Base-by-base conservation (phyloP, 1,140 invertebrate species). In the Akabosia matsudoensis region DNA sequence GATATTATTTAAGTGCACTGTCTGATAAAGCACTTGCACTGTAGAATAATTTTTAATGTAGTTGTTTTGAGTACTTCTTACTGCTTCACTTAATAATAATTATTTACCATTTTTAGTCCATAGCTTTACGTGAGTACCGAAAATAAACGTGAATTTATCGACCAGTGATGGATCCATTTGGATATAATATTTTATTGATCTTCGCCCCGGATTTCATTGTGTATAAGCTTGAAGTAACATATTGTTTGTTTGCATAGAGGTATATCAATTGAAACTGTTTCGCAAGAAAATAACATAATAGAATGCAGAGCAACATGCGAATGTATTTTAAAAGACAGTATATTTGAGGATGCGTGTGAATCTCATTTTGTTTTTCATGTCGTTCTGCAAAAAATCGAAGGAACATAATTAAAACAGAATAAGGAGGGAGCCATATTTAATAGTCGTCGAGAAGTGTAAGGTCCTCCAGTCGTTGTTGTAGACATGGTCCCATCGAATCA, bases 401-500 rank as follows among this genome's bases (percentile, higher is more conserved):
- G 7, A 45, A 30, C 28, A 30, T 30, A 67, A 30, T 30, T 67
- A 30, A 67, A 67, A 45, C 18, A 7, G 7, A 18, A 45, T 45
- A 18, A 45, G 37, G 10, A 67, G 3, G 3, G 28, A 7, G 10
- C 24, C 28, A 28, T 30, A 34, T 4, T 34, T 34, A 52, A 18
- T 79, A 79, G 52, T 79, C 75, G 54, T 79, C 78, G 18, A 79
- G n/a, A 28, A 79, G 70, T 30, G 75, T 73, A 26, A 80, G 75
- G 71, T 80, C 79, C 73, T 80, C 79, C 18, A 80, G 74, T 77
- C 79, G 71, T 61, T 79, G 75, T 30, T 76, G 75, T 10, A 80
- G 74, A 28, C 28, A 73, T 33, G 75, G 72, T 33, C 79, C 79
- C 79, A 80, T 80, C 0, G 61, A 54, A 64, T 76, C 76, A 67